Base-by-base conservation (phyloP, 2,888 invertebrate genomes). In the Lochmaea capreae region DNA sequence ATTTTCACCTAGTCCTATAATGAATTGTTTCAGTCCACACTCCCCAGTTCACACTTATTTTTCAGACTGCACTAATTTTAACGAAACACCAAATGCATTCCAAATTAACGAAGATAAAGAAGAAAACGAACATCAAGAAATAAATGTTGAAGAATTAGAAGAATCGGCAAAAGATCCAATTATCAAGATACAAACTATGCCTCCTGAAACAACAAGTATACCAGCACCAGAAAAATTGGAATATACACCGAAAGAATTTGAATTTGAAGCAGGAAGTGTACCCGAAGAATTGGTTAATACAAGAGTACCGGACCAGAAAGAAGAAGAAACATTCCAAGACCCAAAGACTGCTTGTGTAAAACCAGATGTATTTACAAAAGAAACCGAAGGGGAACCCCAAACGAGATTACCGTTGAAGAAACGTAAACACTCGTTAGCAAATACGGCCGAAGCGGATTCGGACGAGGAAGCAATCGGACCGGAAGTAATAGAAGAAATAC, bases 361-460 rank as follows among this genome's bases (percentile, higher is more conserved):
- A 8, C 14, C 33, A n/a, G 22, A 18, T 16, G 16, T 22, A 18
- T 8, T 11, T 18, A 18, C 57, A 9, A 18, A 65, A 11, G 58
- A 22, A 46, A 59, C 42, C 10, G 65, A 68, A 39, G 75, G 67
- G 52, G 84, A 81, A 67, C 78, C 77, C 22, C 83, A 84, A 72
- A 82, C 80, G 6, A 75, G 81, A 33, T 72, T 86, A 63, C 86
- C 86, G 6, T 79, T 86, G 70, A 86, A 86, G 72, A 86, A 86
- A 74, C 81, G 86, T 5, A 81, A 83, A 73, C 79, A 83, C 61
- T 80, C 84, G 0, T 79, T 84, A 14, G 74, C 72, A 9, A 75
- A 76, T 54, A 33, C 49, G n/a, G 67, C 52, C 10, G 58, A 69
- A 74, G 71, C 77, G 57, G 42, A 61, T 4, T 66, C 63, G 18